Evolutionary conservation across 2,797 vertebrate species (phyloP).

Genomic region (Sebastes steindachneri): DNA sequence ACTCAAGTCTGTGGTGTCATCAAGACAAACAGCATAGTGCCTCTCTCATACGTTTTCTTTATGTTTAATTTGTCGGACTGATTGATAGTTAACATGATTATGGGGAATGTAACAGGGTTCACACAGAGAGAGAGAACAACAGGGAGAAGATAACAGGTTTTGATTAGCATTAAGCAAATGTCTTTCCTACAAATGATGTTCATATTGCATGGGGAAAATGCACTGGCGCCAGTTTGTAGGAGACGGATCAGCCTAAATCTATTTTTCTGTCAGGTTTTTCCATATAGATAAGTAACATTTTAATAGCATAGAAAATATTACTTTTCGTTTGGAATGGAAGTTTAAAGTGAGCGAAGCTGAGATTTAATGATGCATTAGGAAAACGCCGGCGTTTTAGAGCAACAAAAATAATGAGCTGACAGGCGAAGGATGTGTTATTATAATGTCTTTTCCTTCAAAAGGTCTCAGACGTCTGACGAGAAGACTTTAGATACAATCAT

Average conservation of each 20-base stretch:
- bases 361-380: conserved; percentile 19
- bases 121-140: neutral
- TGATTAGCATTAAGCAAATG: neutral
- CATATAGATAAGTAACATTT: conserved; percentile 7
- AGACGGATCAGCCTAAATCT: conserved; percentile 4
- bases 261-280: conserved; percentile 1
- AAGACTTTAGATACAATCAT: conserved; percentile 42
- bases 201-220: neutral
- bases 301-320: neutral
- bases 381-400: neutral
- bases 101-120: conserved; percentile 8
- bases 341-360: neutral
- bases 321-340: neutral
- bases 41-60: conserved; percentile 9
- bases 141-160: neutral
- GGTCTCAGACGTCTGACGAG: conserved; percentile 22
- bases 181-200: neutral
- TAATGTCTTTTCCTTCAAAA: conserved; percentile 36
- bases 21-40: conserved; percentile 30
- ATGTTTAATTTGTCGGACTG: conserved; percentile 24
- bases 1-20: conserved; percentile 34
- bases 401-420: conserved; percentile 49
- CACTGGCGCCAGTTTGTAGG: neutral
- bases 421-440: conserved; percentile 19
- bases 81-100: conserved; percentile 14